Evolutionary conservation across 2,113 vertebrate species (phyloP).

Genomic region (Amphiprion ocellaris): DNA sequence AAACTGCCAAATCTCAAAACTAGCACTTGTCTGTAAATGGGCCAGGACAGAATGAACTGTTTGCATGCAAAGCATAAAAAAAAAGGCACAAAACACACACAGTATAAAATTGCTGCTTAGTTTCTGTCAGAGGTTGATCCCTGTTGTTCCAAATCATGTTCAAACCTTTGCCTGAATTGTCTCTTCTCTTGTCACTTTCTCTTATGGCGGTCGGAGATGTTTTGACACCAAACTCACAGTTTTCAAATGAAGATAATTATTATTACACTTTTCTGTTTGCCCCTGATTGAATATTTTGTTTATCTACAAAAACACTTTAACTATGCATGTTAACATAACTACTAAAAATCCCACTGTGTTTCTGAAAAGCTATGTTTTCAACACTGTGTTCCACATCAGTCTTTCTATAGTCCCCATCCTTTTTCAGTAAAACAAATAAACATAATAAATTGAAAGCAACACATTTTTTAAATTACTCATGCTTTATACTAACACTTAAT

Average conservation of each 20-base stretch:
- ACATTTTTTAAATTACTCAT: background rate
- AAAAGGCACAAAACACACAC: slow-evolving; percentile 17
- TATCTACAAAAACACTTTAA: background rate
- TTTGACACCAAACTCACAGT: slow-evolving; percentile 23
- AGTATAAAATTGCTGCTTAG: slow-evolving; percentile 38
- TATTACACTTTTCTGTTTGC: background rate
- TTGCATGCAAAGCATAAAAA: background rate
- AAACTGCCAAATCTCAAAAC: slow-evolving; percentile 42
- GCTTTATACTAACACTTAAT: background rate
- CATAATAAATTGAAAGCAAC: background rate
- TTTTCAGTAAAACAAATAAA: background rate
- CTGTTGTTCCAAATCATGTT: slow-evolving; percentile 3
- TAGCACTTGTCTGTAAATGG: slow-evolving; percentile 36
- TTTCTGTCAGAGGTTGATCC: slow-evolving; percentile 2
- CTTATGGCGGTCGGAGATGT: background rate
- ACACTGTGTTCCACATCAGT: background rate
- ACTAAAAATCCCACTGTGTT: no score
- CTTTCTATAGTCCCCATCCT: background rate
- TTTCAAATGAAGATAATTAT: background rate
- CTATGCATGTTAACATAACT: background rate
- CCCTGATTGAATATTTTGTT: background rate
- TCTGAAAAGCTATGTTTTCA: background rate
- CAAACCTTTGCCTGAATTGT: slow-evolving; percentile 5
- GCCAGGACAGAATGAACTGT: slow-evolving; percentile 40
- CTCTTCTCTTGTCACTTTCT: background rate